These are phyloP conservation scores for Temnothorax ravouxi DNA, from an alignment of 2,888 invertebrate species.

Conservation along the genomic window DNA sequence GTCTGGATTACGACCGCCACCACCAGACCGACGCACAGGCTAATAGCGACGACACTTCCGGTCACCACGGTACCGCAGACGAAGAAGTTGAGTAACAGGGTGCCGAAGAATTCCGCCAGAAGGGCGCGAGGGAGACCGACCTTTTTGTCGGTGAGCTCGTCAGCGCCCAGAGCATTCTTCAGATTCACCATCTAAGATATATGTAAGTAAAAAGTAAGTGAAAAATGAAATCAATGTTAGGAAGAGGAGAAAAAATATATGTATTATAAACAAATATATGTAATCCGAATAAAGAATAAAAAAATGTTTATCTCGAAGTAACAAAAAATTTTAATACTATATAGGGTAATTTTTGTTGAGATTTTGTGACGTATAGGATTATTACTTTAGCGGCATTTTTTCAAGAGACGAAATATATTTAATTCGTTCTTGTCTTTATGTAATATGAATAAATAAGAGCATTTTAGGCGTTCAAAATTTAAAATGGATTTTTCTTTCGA, in stretches of 20 bases:
- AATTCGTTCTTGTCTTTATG: not conserved
- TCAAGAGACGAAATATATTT: not conserved
- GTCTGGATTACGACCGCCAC: constrained; percentile 94
- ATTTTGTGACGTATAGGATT: not conserved
- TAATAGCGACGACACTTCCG: constrained; percentile 90
- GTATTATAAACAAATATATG: not conserved
- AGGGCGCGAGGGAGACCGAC: constrained; percentile 93
- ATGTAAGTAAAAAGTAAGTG: not conserved
- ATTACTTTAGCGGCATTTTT: not conserved
- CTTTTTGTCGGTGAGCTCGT: constrained; percentile 91
- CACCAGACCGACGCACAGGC: constrained; percentile 94
- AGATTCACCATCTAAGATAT: constrained; percentile 87
- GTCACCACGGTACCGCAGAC: constrained; percentile 92
- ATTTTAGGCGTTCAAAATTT: not conserved
- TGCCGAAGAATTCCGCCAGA: constrained; percentile 95
- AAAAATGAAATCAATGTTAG: not conserved
- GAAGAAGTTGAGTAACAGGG: constrained; percentile 94
- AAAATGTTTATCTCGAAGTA: not conserved
- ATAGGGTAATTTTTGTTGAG: not conserved
- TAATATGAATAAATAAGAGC: not conserved
- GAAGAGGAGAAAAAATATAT: not conserved
- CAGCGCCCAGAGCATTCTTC: constrained; percentile 90
- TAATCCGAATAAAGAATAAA: not conserved
- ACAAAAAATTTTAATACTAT: not conserved
- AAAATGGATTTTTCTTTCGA: not conserved